Base-by-base conservation (phyloP, 2,888 invertebrate species). In the Philaethria dido region DNA sequence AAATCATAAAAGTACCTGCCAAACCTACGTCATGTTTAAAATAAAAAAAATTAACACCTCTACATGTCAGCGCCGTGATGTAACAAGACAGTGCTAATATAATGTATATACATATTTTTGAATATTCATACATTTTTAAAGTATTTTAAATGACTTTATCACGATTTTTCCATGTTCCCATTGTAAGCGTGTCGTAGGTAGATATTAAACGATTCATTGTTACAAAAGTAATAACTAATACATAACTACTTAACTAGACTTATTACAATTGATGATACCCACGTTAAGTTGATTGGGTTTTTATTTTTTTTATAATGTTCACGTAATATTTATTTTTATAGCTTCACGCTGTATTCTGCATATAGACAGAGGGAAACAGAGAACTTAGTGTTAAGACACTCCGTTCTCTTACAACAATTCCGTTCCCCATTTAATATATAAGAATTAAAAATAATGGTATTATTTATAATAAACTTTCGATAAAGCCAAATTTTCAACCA, bases 31-130 rank as follows among this genome's bases (percentile, higher is more conserved):
- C 39, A 42, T 42, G 25, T 52, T 33, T 33, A 29, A 29, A 52
- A 57, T 42, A 2, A 8, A 57, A 39, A 55, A 52, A 36, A 36
- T 57, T 57, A 57, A 22, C 55, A 57, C 55, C 14, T 20, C 0
- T 16, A 18, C n/a, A 20, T 20, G 20, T 55, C n/a, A 8, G 39
- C 14, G 8, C 39, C 39, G 39, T 57, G 57, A 42, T 42, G n/a
- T 57, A 42, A 57, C 42, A 25, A 42, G 22, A 25, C 22, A 25
- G n/a, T 25, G 57, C 22, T 57, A 57, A 57, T 42, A 57, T 57
- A 57, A 33, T 52, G 2, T 6, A 9, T 57, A 42, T 1, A 25
- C 14, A 57, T 25, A 57, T 16, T 42, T n/a, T 57, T 16, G 11
- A 57, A 11, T 25, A 42, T 42, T 42, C 9, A 42, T 57, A 22